Percentiles rank a stretch among this genome's conserved stretches.
Conservation (phyloP, 2,797 vertebrate species). For the Hypotaenidia okinawae region DNA sequence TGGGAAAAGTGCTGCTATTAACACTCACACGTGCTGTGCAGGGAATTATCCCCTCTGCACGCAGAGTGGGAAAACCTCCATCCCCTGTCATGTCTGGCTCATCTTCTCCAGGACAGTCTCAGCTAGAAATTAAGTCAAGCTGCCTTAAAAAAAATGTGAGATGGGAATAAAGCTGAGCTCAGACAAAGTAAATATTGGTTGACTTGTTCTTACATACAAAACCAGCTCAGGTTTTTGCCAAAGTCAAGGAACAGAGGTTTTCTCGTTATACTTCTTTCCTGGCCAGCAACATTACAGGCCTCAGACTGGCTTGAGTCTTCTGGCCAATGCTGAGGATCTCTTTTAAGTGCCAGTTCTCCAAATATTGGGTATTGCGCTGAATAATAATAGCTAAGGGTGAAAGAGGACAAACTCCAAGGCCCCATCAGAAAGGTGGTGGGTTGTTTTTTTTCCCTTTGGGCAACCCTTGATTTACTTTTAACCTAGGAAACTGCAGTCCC, state of each 20-base stretch:
- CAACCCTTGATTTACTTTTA: neutral
- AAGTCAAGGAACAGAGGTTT: constrained; percentile 40
- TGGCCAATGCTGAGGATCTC: neutral
- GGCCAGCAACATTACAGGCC: neutral
- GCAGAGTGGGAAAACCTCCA: neutral
- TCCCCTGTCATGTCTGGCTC: neutral
- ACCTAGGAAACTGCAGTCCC: neutral
- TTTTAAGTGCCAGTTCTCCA: neutral
- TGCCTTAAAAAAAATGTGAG: neutral
- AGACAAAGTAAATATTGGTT: constrained; percentile 42
- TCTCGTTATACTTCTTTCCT: neutral
- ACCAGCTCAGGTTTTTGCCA: neutral
- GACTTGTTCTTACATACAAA: neutral
- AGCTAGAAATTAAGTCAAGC: neutral
- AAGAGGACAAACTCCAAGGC: neutral
- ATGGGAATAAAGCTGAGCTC: neutral
- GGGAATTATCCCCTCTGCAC: neutral
- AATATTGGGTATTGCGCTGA: neutral
- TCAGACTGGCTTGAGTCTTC: neutral
- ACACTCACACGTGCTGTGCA: neutral
- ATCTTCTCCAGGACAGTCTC: neutral
- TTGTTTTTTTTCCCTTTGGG: neutral
- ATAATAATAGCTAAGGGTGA: neutral
- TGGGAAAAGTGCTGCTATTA: neutral
- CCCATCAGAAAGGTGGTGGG: neutral